Evolutionary conservation across 2,797 vertebrate species (phyloP).

Genomic region (Sebastes aleutianus): DNA sequence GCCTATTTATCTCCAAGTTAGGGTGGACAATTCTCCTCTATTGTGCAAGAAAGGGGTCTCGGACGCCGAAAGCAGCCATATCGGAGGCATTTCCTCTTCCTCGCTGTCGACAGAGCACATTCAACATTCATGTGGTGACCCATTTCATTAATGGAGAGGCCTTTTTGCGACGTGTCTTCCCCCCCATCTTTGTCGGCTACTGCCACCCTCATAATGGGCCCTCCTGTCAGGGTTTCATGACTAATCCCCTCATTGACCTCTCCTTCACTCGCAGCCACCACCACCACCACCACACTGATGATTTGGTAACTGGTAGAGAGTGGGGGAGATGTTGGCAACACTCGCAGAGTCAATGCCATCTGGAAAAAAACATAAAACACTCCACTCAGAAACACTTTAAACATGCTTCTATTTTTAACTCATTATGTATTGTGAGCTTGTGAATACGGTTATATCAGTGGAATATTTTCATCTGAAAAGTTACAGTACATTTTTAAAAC

Average conservation of each 20-base stretch:
- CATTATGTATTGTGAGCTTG: neutral
- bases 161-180: slow-evolving; percentile 48
- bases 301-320: slow-evolving; percentile 27
- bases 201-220: slow-evolving; percentile 58
- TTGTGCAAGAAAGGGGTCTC: slow-evolving; percentile 28
- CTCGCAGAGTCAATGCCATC: neutral
- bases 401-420: neutral
- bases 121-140: slow-evolving; percentile 77
- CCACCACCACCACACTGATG: slow-evolving; percentile 18
- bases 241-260: slow-evolving; percentile 79
- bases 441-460: neutral
- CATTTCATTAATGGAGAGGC: slow-evolving; percentile 77
- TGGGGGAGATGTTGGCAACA: slow-evolving; percentile 5
- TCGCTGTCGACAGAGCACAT: slow-evolving; percentile 58
- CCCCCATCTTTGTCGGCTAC: slow-evolving; percentile 38
- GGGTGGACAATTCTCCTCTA: slow-evolving; percentile 9
- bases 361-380: slow-evolving; percentile 10
- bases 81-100: slow-evolving; percentile 39
- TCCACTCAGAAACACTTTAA: neutral
- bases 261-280: slow-evolving; percentile 61
- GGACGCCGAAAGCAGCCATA: slow-evolving; percentile 6
- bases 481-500: neutral
- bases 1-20: slow-evolving; percentile 28
- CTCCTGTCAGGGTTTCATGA: slow-evolving; percentile 74
- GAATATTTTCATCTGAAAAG: neutral